These are phyloP conservation scores for Megamerina dolium DNA, from an alignment of 2,888 invertebrate genomes.

Conservation along the genomic window DNA sequence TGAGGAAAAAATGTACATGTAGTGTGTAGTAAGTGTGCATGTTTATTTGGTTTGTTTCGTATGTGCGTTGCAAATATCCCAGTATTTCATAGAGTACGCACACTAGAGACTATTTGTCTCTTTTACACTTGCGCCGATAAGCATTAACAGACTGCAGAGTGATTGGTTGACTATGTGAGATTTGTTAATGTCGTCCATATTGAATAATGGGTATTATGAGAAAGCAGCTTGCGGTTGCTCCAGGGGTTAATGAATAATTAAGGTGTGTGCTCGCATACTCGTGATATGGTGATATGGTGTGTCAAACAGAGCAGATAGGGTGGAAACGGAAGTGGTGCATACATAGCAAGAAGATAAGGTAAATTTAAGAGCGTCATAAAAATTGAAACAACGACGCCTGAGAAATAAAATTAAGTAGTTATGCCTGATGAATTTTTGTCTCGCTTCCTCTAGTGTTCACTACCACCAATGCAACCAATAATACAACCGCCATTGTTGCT, in stretches of 20 bases:
- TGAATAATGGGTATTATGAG: conserved; percentile 32
- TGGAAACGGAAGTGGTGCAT: too few species aligned
- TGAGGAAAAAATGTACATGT: too few species aligned
- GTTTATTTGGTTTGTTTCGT: too few species aligned
- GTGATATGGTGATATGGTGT: too few species aligned
- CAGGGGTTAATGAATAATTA: conserved; percentile 19
- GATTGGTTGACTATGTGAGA: too few species aligned
- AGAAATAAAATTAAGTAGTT: conserved; percentile 28
- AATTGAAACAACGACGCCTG: conserved; percentile 21
- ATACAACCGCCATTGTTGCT: too few species aligned
- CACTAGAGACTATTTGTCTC: conserved; percentile 26
- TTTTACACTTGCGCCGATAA: conserved; percentile 14
- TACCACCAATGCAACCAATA: too few species aligned
- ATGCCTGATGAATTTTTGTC: conserved; percentile 43
- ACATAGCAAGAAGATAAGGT: too few species aligned
- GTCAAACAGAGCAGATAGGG: too few species aligned
- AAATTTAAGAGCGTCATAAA: conserved; percentile 2
- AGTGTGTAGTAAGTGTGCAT: too few species aligned
- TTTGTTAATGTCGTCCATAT: conserved; percentile 28
- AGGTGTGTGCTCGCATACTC: conserved; percentile 2
- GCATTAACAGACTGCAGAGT: neutral
- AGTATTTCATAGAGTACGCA: conserved; percentile 27
- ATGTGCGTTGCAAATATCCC: conserved; percentile 31
- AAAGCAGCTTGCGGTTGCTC: conserved; percentile 7
- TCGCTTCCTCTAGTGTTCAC: conserved; percentile 34